Base-by-base conservation (phyloP, 2,888 invertebrate species). In the Sylvicola fuscatus region DNA sequence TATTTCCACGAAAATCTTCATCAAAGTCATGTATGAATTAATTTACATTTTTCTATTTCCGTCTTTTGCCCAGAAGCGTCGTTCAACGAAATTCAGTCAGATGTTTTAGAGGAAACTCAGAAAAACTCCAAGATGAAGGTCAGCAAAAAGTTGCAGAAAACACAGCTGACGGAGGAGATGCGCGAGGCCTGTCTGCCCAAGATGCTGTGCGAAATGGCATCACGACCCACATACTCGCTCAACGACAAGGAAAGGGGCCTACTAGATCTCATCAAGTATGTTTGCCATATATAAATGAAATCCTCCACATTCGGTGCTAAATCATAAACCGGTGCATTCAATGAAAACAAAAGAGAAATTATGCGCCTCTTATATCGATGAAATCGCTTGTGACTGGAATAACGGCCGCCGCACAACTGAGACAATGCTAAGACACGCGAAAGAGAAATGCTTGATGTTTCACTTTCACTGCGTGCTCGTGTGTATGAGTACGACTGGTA, bases 121-220 rank as follows among this genome's bases (percentile, higher is more conserved):
- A 13, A 38, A 34, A 27, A 35, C 32, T 17, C 28, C 34, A 11
- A 29, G 28, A 21, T 32, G 11, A 2, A 34, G 34, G 26, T 30
- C 29, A 28, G 14, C 35, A 33, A 35, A 16, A 26, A 13, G 29
- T 14, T 27, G 32, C 32, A 43, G 44, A 30, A 34, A 16, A 8
- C 12, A 14, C n/a, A 27, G 33, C n/a, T 30, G 31, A 10, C 27
- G 41, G 11, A 21, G 8, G 21, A 1, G 53, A 54, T 39, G 28
- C 48, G 55, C 38, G 58, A 59, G 33, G 53, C 56, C 3, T 59
- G 58, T 38, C 41, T 59, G 38, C 58, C 58, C 6, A 59, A 59
- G 45, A 53, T 59, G 53, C 44, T 59, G 1, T 59, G 58, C 38
- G 59, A 59, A 44, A 49, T 59, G 49, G 56, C 58, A 3, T 51